Conservation (phyloP, 2,888 invertebrate species). For the Penaeus monodon region DNA sequence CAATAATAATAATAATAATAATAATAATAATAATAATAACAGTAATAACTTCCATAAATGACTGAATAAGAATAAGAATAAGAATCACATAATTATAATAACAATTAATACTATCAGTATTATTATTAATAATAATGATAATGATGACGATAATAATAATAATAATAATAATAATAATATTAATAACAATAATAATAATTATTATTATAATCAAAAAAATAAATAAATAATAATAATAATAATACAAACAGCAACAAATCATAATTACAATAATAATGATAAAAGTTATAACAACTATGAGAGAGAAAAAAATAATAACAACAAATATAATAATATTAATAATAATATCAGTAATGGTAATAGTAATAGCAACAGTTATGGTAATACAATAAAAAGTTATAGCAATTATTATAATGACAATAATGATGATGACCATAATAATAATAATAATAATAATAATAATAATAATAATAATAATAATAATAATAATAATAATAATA, state of each 20-base stretch:
- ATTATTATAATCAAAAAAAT: not conserved
- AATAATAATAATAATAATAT: too few relatives aligned
- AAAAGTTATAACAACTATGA: too few relatives aligned
- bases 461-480: slow-evolving; percentile 3
- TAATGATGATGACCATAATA: not conserved
- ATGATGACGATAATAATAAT: too few relatives aligned
- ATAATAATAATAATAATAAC: not conserved
- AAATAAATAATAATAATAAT: not conserved
- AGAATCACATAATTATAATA: not conserved
- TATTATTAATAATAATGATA: not conserved
- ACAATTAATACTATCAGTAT: not conserved
- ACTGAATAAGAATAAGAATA: not conserved
- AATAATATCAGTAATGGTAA: not conserved
- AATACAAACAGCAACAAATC: not conserved
- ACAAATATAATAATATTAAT: not conserved
- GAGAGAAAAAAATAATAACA: not conserved
- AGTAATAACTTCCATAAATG: not conserved
- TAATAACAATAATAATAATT: not conserved
- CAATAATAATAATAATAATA: not conserved
- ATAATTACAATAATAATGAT: not conserved
- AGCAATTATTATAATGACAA: too few relatives aligned
- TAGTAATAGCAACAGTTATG: not conserved
- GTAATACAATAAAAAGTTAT: too few relatives aligned
- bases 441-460: not conserved
- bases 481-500: not conserved